These are phyloP conservation scores for Cordilura impudica DNA, from an alignment of 2,888 invertebrate species.

Conservation along the genomic window DNA sequence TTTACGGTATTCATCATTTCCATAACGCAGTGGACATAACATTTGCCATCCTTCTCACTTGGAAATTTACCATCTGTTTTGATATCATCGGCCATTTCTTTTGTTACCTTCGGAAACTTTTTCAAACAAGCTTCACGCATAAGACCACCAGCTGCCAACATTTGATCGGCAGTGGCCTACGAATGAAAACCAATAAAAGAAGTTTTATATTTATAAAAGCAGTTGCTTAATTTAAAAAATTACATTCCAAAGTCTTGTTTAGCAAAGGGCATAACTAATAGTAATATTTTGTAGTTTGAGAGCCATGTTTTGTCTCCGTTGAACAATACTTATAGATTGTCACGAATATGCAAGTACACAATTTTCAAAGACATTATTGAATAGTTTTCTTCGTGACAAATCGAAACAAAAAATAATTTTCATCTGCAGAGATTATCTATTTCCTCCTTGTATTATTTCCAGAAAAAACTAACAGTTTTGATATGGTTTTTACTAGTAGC, in stretches of 20 bases:
- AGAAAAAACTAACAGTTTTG: too few relatives aligned
- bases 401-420: too few relatives aligned
- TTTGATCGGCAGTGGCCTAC: constrained; percentile 80
- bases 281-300: too few relatives aligned
- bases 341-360: too few relatives aligned
- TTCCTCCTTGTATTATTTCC: too few relatives aligned
- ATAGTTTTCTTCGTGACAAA: too few relatives aligned
- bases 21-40: constrained; percentile 80
- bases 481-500: too few relatives aligned
- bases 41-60: constrained; percentile 76
- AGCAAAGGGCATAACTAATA: too few relatives aligned
- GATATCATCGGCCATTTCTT: constrained; percentile 72
- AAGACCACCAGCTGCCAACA: constrained; percentile 81
- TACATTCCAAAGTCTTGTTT: neutral
- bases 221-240: neutral
- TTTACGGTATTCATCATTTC: constrained; percentile 80
- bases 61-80: constrained; percentile 71
- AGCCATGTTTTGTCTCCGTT: too few relatives aligned
- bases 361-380: too few relatives aligned
- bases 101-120: constrained; percentile 79
- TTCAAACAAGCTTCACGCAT: constrained; percentile 83
- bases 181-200: constrained; percentile 7
- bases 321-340: neutral
- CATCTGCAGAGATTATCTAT: too few relatives aligned
- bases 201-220: neutral